phyloP scores from a whole-genome alignment of 2,797 vertebrate species.

The Pantherophis alleghaniensis region DNA sequence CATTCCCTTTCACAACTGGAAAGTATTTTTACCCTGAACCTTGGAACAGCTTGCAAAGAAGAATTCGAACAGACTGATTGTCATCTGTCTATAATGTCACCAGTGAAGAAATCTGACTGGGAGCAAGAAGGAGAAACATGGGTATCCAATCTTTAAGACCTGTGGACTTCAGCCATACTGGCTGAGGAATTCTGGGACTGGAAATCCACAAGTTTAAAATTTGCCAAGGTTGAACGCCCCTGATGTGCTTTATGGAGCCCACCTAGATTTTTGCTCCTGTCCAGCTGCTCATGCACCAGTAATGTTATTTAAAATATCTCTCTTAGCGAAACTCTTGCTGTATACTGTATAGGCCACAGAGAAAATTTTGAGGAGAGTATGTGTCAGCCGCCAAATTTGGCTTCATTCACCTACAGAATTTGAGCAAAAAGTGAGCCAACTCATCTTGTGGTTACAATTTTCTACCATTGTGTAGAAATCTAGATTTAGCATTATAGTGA shows the following conservation, averaged over 20 bases:
- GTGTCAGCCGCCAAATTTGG: background rate
- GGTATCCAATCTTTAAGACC: background rate
- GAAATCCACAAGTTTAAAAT: background rate
- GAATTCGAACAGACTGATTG: slow-evolving; percentile 1
- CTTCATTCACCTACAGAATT: background rate
- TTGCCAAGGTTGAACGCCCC: background rate
- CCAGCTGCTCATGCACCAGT: background rate
- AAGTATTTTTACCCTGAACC: background rate
- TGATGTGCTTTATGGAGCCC: background rate
- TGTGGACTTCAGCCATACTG: background rate
- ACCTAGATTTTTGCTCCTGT: background rate
- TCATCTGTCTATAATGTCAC: slow-evolving; percentile 1
- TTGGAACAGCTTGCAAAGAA: slow-evolving; percentile 10
- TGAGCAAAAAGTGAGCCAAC: background rate
- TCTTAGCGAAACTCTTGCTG: background rate
- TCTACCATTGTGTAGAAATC: background rate
- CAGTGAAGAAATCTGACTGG: background rate
- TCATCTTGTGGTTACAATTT: background rate
- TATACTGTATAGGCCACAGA: background rate
- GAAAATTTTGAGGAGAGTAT: background rate
- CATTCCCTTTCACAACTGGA: slow-evolving; percentile 12
- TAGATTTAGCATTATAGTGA: background rate
- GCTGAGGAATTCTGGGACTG: background rate
- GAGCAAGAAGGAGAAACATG: background rate
- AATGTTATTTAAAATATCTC: background rate